phyloP scores from a whole-genome alignment of 2,888 invertebrate species.

The Ceriagrion tenellum region DNA sequence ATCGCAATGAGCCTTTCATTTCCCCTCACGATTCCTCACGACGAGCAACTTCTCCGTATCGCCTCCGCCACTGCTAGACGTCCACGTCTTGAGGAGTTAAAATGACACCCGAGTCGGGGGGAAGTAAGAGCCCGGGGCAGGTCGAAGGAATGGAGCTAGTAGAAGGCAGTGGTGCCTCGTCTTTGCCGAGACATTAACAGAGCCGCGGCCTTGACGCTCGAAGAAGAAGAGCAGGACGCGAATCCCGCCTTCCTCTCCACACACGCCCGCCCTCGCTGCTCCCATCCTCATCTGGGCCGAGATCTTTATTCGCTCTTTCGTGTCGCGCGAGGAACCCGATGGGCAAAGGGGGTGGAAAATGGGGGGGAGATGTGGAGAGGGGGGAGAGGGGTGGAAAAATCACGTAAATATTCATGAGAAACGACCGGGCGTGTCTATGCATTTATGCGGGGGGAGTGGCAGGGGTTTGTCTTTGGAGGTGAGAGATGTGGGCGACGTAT shows the following conservation, averaged over 20 bases:
- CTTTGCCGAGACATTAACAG: not conserved
- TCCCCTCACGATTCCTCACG: no score
- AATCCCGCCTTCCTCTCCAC: not conserved
- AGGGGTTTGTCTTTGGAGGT: not conserved
- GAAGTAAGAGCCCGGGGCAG: no score
- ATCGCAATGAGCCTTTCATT: no score
- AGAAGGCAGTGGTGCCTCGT: not conserved
- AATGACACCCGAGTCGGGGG: no score
- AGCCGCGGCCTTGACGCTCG: not conserved
- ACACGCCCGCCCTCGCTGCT: not conserved
- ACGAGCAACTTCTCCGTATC: no score
- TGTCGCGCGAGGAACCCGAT: not conserved
- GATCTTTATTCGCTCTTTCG: not conserved
- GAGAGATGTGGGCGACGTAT: not conserved
- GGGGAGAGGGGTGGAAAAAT: no score
- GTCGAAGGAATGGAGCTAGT: not conserved
- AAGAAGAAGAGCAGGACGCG: not conserved
- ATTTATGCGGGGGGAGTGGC: not conserved
- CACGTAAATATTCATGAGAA: conserved; percentile 21
- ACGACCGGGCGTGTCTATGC: not conserved
- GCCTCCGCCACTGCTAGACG: no score
- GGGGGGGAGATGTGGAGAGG: not conserved
- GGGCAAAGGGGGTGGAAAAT: no score
- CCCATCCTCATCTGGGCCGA: not conserved
- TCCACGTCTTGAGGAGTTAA: no score